Evolutionary conservation across 2,888 invertebrate genomes (phyloP).

Genomic region (Eupithecia subfuscata): DNA sequence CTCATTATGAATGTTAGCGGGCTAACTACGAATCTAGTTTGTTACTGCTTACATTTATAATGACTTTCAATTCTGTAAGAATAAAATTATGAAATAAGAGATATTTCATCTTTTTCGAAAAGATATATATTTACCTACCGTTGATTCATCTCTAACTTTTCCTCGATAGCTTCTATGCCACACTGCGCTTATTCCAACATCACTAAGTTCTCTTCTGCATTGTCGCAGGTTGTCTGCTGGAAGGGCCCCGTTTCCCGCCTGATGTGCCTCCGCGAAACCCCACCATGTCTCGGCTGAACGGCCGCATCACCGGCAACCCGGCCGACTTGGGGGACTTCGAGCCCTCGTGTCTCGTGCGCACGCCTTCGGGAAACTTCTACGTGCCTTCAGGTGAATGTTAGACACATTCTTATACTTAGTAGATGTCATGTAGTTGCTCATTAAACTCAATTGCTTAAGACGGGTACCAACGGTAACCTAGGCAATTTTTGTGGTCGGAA

Average conservation of each 20-base stretch:
- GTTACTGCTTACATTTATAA: no score
- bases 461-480: neutral
- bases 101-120: neutral
- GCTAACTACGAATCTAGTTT: no score
- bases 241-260: slow-evolving; percentile 93
- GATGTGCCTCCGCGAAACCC: slow-evolving; percentile 94
- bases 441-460: neutral
- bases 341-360: slow-evolving; percentile 95
- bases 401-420: slow-evolving; percentile 45
- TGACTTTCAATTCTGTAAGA: no score
- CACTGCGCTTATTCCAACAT: neutral
- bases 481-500: neutral
- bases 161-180: neutral
- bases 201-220: slow-evolving; percentile 30
- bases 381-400: slow-evolving; percentile 90
- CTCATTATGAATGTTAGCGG: no score
- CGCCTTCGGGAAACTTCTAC: slow-evolving; percentile 96
- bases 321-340: slow-evolving; percentile 92
- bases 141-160: neutral
- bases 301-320: slow-evolving; percentile 92
- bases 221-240: slow-evolving; percentile 91
- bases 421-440: slow-evolving; percentile 3
- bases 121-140: neutral
- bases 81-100: no score
- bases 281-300: slow-evolving; percentile 95